A percentile compares a stretch with the other conserved stretches of the same genome.
Conservation (phyloP, 2,113 vertebrate species). For the Prionailurus bengalensis region DNA sequence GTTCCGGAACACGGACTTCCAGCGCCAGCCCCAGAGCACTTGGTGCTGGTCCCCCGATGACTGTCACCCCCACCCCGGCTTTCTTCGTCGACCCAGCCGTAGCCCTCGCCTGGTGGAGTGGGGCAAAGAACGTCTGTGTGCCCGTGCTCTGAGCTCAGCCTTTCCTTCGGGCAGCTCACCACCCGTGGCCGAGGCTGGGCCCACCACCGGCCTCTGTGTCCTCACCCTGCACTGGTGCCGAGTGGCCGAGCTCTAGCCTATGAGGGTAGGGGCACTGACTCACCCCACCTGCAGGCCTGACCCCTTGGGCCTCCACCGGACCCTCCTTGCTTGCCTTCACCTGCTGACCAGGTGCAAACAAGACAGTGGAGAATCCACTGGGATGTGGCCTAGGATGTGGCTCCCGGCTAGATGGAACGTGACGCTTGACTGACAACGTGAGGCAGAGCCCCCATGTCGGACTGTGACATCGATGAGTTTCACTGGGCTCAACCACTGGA, state of each 20-base stretch:
- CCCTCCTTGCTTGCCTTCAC: neutral
- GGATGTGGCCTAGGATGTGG: neutral
- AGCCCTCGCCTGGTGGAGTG: neutral
- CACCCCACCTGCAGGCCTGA: neutral
- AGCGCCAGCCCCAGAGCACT: neutral
- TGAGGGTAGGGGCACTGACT: neutral
- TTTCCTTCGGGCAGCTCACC: neutral
- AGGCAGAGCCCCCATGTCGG: neutral
- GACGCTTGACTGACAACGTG: neutral
- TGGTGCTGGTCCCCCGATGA: neutral
- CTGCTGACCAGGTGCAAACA: neutral
- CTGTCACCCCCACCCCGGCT: neutral
- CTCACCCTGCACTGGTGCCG: neutral
- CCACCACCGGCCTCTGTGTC: neutral
- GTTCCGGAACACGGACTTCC: neutral
- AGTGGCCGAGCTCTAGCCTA: neutral
- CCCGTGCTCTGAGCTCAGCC: neutral
- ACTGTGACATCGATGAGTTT: no score
- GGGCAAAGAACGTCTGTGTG: fast-evolving
- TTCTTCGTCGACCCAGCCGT: neutral
- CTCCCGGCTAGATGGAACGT: neutral
- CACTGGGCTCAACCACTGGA: neutral
- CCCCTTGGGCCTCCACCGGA: neutral
- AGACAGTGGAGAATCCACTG: neutral
- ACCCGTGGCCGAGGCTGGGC: neutral